Base-by-base conservation (phyloP, 2,888 invertebrate genomes). In the Caradrina clavipalpis region DNA sequence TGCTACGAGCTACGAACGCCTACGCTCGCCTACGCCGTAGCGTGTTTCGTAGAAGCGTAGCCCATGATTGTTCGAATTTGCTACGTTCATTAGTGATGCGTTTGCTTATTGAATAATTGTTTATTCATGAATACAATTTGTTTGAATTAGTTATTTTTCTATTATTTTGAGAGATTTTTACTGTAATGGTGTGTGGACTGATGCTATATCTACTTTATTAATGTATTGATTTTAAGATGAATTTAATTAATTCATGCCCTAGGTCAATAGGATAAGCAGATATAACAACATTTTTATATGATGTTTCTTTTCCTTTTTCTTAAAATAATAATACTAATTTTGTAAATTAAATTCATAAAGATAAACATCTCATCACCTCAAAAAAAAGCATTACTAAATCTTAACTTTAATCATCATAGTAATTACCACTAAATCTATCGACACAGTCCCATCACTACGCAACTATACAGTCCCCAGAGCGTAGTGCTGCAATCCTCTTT, bases 401-500 rank as follows among this genome's bases (percentile, higher is more conserved):
- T 35, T 35, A 35, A 35, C 1, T 35, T 8, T 35, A 35, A 35
- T 8, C 1, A 35, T 8, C 8, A 35, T 35, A 11, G 42, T 11
- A 39, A 17, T 19, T 39, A 47, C 45, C 8, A 0, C 5, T 19
- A 53, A 67, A 66, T 42, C 2, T 58, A 73, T 82, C 83, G 82
- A 78, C 50, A 73, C 10, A 39, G 17, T 65, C 77, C 76, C 83
- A 74, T 80, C 71, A 76, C 72, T 61, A 69, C 60, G 60, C 67
- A 89, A 83, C 92, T 91, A 90, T 60, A 60, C 21, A 66, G 82
- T 90, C 92, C 91, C 92, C 75, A 82, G 91, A 91, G 92, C 88
- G 83, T 86, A 87, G 89, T 86, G 87, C 82, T 84, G 86, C 91
- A 91, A 92, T 93, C 91, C 92, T 89, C 90, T 92, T 92, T 92